Conservation (phyloP, 2,113 vertebrate species). For the Marcusenius ussheri region DNA sequence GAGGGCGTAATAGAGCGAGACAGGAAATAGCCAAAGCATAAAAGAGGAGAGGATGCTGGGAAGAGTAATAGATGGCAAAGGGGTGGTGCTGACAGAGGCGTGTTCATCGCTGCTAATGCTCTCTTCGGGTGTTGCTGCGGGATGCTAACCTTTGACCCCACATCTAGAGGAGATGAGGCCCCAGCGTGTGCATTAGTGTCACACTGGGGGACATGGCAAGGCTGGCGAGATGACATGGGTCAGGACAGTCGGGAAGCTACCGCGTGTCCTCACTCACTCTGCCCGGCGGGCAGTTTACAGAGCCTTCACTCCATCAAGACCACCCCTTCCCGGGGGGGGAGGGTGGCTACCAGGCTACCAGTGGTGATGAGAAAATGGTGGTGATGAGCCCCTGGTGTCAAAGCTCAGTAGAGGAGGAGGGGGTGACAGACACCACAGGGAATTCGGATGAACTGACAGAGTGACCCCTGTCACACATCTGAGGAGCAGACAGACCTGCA, state of each 20-base stretch:
- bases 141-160: constrained; percentile 39
- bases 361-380: constrained; percentile 63
- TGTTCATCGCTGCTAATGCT: constrained; percentile 47
- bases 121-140: constrained; percentile 34
- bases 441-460: constrained; percentile 55
- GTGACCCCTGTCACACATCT: constrained; percentile 43
- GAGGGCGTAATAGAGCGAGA: constrained; percentile 51
- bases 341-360: constrained; percentile 41
- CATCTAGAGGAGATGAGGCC: constrained; percentile 40
- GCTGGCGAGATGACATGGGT: not conserved
- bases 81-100: constrained; percentile 32
- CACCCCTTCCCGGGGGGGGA: constrained; percentile 9
- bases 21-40: constrained; percentile 52
- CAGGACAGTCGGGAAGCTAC: constrained; percentile 27
- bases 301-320: constrained; percentile 49
- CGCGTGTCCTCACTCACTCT: constrained; percentile 43
- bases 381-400: constrained; percentile 54
- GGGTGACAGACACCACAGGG: constrained; percentile 62
- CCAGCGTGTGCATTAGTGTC: constrained; percentile 40
- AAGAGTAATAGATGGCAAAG: constrained; percentile 21
- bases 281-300: constrained; percentile 44
- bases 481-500: constrained; percentile 31
- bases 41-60: constrained; percentile 18
- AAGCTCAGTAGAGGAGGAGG: constrained; percentile 58
- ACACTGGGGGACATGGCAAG: constrained; percentile 39